Conservation (phyloP, 1,140 invertebrate genomes). For the Ips nitidus region DNA sequence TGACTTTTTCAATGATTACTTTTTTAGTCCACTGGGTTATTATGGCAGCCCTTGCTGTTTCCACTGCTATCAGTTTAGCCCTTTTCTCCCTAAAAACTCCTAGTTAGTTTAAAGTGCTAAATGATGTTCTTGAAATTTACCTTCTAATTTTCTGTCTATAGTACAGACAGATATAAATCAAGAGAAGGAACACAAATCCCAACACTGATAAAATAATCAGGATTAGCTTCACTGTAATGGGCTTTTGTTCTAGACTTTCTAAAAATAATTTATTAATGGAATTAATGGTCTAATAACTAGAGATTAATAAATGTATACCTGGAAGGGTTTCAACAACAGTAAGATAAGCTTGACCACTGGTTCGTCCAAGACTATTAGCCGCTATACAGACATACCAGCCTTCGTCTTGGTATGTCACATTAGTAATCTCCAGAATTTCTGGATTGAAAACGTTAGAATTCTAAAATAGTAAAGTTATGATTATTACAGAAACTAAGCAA, state of each 20-base stretch:
- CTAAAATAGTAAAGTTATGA: conserved; percentile 5
- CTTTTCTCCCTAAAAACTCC: conserved; percentile 61
- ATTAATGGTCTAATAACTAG: no score
- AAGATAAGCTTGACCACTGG: conserved; percentile 79
- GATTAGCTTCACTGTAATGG: conserved; percentile 15
- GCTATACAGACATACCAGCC: conserved; percentile 94
- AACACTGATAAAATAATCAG: conserved; percentile 27
- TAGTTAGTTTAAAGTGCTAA: background rate
- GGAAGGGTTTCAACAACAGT: conserved; percentile 68
- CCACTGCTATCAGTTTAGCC: conserved; percentile 75
- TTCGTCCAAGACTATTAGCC: conserved; percentile 76
- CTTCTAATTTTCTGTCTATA: conserved; percentile 39
- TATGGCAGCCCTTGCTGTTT: conserved; percentile 71
- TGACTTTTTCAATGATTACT: conserved; percentile 79
- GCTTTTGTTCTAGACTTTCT: conserved; percentile 12
- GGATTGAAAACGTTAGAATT: conserved; percentile 52
- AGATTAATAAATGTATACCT: conserved; percentile 20
- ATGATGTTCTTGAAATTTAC: conserved; percentile 12
- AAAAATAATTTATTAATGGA: no score
- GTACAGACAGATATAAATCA: conserved; percentile 37
- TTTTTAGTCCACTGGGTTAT: conserved; percentile 87
- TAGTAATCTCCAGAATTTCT: conserved; percentile 73
- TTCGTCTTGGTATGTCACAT: conserved; percentile 83
- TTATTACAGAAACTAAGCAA: background rate
- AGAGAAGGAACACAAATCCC: conserved; percentile 26